Evolutionary conservation across 2,797 vertebrate species (phyloP).

Genomic region (Carapus acus): DNA sequence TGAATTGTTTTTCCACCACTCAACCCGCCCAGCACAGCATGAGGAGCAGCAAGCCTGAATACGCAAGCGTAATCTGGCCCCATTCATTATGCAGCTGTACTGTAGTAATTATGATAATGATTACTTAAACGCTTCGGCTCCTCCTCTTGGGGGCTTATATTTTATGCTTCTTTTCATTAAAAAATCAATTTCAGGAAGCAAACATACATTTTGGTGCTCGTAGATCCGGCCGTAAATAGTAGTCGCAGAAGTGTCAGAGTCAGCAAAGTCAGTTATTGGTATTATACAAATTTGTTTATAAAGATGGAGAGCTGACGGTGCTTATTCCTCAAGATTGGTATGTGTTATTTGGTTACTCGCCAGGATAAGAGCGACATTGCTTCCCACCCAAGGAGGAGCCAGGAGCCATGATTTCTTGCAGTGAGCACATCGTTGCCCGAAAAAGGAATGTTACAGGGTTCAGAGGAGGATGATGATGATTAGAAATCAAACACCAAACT

Average conservation of each 20-base stretch:
- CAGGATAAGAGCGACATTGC: slow-evolving; percentile 62
- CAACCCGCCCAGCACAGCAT: slow-evolving; percentile 20
- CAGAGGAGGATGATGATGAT: slow-evolving; percentile 52
- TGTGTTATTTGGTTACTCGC: slow-evolving; percentile 51
- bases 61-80: slow-evolving; percentile 34
- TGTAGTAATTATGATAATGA: background rate
- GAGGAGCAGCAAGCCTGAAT: slow-evolving; percentile 30
- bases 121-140: background rate
- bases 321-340: slow-evolving; percentile 36
- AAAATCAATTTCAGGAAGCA: background rate
- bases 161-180: background rate
- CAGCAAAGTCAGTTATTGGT: slow-evolving; percentile 5
- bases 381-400: too few species aligned
- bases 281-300: slow-evolving; percentile 5
- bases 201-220: background rate
- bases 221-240: background rate
- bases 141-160: too few species aligned
- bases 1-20: slow-evolving; percentile 39
- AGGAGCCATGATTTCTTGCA: slow-evolving; percentile 74
- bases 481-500: slow-evolving; percentile 55
- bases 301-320: slow-evolving; percentile 28
- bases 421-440: slow-evolving; percentile 51
- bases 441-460: slow-evolving; percentile 45
- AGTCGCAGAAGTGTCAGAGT: background rate
- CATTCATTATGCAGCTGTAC: slow-evolving; percentile 1